These are phyloP conservation scores for Zygothrica quintamaculata DNA, from an alignment of 2,888 invertebrate species.

Conservation along the genomic window DNA sequence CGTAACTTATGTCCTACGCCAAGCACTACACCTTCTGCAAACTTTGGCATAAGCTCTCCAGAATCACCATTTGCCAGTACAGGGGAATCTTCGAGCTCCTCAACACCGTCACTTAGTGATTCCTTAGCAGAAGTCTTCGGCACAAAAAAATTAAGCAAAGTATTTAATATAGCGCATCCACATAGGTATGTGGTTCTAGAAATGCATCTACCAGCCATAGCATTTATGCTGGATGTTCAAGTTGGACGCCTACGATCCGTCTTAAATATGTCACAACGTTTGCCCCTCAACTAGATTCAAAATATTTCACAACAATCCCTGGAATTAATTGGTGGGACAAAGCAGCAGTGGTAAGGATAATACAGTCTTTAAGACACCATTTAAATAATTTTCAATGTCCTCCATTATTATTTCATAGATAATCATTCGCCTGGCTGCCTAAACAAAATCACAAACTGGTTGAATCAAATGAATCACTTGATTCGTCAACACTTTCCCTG, in stretches of 20 bases:
- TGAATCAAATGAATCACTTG: neutral
- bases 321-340: conserved; percentile 10
- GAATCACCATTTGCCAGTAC: conserved; percentile 8
- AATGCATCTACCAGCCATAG: conserved; percentile 70
- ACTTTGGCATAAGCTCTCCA: too few relatives aligned
- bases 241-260: conserved; percentile 56
- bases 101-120: conserved; percentile 73
- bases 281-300: conserved; percentile 47
- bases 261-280: conserved; percentile 57
- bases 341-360: conserved; percentile 13
- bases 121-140: conserved; percentile 76
- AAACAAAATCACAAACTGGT: too few relatives aligned
- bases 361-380: too few relatives aligned
- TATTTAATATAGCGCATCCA: conserved; percentile 61
- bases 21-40: conserved; percentile 3
- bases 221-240: conserved; percentile 65
- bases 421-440: too few relatives aligned
- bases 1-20: conserved; percentile 28
- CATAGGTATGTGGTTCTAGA: conserved; percentile 62
- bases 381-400: too few relatives aligned
- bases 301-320: conserved; percentile 18
- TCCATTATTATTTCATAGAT: too few relatives aligned
- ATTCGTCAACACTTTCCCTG: too few relatives aligned
- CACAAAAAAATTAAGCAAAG: conserved; percentile 58
- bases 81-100: conserved; percentile 22